Evolutionary conservation across 2,888 invertebrate genomes (phyloP).

Genomic region (Protula sp.): DNA sequence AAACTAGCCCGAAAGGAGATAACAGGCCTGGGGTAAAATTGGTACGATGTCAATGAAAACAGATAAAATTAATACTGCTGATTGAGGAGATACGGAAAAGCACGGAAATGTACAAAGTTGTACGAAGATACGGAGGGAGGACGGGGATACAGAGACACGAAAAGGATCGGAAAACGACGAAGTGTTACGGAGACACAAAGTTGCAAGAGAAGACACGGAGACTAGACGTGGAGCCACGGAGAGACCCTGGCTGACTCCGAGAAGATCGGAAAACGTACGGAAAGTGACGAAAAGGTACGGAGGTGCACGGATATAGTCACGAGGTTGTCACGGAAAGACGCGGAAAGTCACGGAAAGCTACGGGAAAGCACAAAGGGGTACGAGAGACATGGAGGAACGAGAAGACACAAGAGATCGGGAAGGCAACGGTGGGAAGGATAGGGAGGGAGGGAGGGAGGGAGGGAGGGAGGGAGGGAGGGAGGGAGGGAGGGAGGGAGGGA

Average conservation of each 20-base stretch:
- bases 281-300: too few relatives aligned
- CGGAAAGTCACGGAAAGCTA: neutral
- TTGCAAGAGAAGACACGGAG: neutral
- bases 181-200: neutral
- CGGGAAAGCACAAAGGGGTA: neutral
- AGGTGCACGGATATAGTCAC: too few relatives aligned
- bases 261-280: too few relatives aligned
- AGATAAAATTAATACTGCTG: neutral
- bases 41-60: too few relatives aligned
- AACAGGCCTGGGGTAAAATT: too few relatives aligned
- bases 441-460: conserved; percentile 3
- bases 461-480: neutral
- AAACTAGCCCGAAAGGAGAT: too few relatives aligned
- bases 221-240: too few relatives aligned
- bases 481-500: conserved; percentile 4
- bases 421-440: neutral
- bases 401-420: neutral
- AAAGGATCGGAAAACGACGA: neutral
- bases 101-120: neutral
- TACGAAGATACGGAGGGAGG: neutral
- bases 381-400: conserved; percentile 1
- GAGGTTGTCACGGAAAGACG: neutral
- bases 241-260: too few relatives aligned
- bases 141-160: neutral
- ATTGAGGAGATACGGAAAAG: neutral